These are phyloP conservation scores for Orius insidiosus DNA, from an alignment of 1,140 invertebrate species.

Conservation along the genomic window DNA sequence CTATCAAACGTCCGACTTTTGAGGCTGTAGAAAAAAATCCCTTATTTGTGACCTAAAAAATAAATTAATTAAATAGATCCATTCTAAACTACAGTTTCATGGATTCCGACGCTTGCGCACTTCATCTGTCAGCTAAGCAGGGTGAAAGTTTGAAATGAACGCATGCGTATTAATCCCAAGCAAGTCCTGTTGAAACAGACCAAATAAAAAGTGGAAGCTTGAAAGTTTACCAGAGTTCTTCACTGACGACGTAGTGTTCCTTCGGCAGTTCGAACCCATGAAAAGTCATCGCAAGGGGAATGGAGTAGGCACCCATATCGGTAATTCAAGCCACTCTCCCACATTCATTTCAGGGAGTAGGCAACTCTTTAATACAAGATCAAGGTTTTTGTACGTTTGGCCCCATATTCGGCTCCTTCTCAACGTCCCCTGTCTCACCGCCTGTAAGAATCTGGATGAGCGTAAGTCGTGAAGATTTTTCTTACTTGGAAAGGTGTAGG, in stretches of 20 bases:
- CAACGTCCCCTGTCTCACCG: conserved; percentile 25
- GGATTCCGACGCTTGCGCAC: no score
- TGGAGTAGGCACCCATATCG: conserved; percentile 89
- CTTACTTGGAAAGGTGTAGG: conserved; percentile 46
- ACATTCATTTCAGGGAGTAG: conserved; percentile 24
- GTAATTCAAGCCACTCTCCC: conserved; percentile 75
- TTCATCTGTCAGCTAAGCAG: no score
- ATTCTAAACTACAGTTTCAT: no score
- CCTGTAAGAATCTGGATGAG: no score
- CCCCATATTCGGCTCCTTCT: conserved; percentile 66
- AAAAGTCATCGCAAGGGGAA: conserved; percentile 71
- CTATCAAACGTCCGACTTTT: no score
- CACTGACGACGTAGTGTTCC: conserved; percentile 24
- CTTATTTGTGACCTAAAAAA: no score
- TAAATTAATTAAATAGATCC: no score
- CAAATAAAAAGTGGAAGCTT: no score
- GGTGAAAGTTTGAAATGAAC: no score
- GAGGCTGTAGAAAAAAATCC: no score
- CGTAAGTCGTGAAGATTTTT: not conserved
- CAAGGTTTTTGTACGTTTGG: conserved; percentile 85
- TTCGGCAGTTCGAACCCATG: conserved; percentile 74
- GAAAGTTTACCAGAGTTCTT: conserved; percentile 29
- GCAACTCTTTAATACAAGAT: conserved; percentile 56
- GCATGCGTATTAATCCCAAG: no score
- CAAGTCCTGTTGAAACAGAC: no score